Evolutionary conservation across 2,888 invertebrate genomes (phyloP), one percentile per base, ranked within the genome.

Genomic region (Drosophila longiperda): DNA sequence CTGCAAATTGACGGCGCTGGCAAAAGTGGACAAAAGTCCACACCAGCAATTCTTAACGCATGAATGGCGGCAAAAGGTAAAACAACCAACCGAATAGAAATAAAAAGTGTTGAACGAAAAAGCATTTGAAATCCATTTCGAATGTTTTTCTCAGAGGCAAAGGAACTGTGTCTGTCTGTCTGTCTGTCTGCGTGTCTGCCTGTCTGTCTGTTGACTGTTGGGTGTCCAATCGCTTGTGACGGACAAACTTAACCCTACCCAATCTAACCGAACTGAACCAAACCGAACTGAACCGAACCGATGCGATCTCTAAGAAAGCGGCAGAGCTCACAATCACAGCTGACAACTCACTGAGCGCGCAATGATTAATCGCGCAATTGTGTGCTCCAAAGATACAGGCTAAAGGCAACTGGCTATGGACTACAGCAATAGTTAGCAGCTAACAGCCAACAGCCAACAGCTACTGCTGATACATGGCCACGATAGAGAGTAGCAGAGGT

Each of bases 261-360:
- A 38, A 38, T 38, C 85, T 8, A 45, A 66, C 38, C 57, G 36
- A 61, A 40, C 38, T 38, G 23, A 49, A 49, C 50, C 85, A 75
- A 72, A 34, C 65, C 23, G 17, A 36, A 64, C 38, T 33, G 8
- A 48, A 20, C 29, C 78, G 83, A 75, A 53, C 61, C 70, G 80
- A 78, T 80, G 26, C 26, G 86, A 87, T 89, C 85, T 87, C 73
- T 73, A 65, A 79, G 83, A 72, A 70, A 66, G 73, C 72, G 45
- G 60, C 59, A 48, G 59, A 42, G 50, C 52, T 82, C 75, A 73
- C 79, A 82, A 83, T 87, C 83, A 79, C 80, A 88, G 87, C 87
- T 89, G 90, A 89, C 89, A 89, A 87, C 89, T 89, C 90, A 89
- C 89, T 90, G 90, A 89, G 76, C 82, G 84, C 80, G 87, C 90